A percentile compares a stretch with the other conserved stretches of the same genome.
Conservation (phyloP, 2,888 invertebrate genomes). For the Polydrusus pterygomalis region DNA sequence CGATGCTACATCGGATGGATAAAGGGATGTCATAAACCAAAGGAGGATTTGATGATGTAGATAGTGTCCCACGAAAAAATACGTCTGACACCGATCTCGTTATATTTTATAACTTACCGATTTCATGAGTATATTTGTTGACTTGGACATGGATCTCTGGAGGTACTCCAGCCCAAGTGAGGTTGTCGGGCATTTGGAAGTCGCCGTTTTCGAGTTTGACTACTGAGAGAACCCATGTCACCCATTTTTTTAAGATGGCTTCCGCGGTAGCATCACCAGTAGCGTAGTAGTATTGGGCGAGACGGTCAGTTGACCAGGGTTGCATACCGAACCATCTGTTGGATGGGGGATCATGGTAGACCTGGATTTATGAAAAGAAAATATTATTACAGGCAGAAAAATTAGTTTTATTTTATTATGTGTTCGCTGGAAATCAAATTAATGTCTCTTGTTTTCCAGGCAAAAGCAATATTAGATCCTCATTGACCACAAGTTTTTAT, state of each 20-base stretch:
- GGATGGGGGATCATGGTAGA: constrained; percentile 62
- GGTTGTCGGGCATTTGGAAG: constrained; percentile 58
- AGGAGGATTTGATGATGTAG: no score
- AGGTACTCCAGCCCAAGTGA: constrained; percentile 59
- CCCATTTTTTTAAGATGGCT: constrained; percentile 60
- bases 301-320: constrained; percentile 60
- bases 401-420: no score
- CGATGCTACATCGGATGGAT: no score
- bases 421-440: no score
- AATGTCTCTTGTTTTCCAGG: no score
- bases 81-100: no score
- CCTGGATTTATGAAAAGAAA: constrained; percentile 25
- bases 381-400: not conserved
- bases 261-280: constrained; percentile 57
- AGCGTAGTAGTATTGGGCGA: constrained; percentile 61
- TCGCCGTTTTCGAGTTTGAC: constrained; percentile 53
- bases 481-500: no score
- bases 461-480: no score
- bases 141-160: constrained; percentile 59
- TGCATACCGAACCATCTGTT: constrained; percentile 63
- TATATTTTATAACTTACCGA: constrained; percentile 28
- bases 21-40: no score
- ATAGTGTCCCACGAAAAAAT: no score
- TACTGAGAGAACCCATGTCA: constrained; percentile 56
- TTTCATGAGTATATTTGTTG: constrained; percentile 55